Base-by-base conservation (phyloP, 2,888 invertebrate genomes). In the Automeris io region DNA sequence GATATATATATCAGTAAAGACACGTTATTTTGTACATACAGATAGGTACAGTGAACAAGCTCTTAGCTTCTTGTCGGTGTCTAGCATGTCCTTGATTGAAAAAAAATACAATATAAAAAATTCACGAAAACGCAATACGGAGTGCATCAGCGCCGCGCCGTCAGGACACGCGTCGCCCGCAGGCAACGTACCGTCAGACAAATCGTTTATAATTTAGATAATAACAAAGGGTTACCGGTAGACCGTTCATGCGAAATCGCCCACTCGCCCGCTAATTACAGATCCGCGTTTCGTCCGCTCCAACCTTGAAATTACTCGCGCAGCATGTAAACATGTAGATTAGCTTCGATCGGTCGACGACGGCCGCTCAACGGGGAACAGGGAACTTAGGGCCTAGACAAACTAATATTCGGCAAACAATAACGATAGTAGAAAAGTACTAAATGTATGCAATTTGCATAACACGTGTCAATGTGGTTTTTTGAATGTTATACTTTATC, bases 151-250 rank as follows among this genome's bases (percentile, higher is more conserved):
- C 42, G 50, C 47, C 52, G 53, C 58, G 61, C 71, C 68, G 64
- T 61, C n/a, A 68, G 51, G 56, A 58, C 62, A 60, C 59, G 63
- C 61, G 64, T 56, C 49, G 55, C 61, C 50, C 57, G 47, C 49
- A 33, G 61, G 73, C 65, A 43, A 51, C 50, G 48, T 48, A 54
- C 59, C 56, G 52, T 49, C 51, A 49, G 55, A 56, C 63, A 65
- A 67, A 70, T 70, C 60, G 68, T 61, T 66, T 50, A 61, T 66
- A 68, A 71, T 73, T 74, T 67, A 59, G 64, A 65, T 70, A 72
- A 72, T 73, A 70, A 69, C 57, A 55, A 62, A 65, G 63, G 61
- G 60, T 54, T 59, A 53, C 49, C 49, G 56, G 45, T 40, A 52
- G 54, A 52, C 53, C 52, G 57, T 47, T 54, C 52, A 55, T 48